Percentiles rank a stretch among this genome's conserved stretches.
These are phyloP conservation scores for Burhinus oedicnemus DNA, from an alignment of 2,113 vertebrate species.

Conservation along the genomic window DNA sequence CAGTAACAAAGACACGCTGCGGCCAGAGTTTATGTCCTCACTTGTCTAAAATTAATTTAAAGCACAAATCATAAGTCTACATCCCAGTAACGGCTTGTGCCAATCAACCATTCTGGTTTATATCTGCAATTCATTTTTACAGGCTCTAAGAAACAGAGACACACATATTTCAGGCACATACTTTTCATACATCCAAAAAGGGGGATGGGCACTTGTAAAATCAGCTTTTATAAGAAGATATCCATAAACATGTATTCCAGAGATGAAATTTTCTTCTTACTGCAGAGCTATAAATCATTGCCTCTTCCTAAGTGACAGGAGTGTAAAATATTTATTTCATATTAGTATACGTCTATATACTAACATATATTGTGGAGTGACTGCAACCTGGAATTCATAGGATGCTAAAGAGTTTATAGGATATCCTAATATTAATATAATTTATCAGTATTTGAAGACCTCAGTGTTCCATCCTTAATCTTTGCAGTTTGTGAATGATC, in stretches of 20 bases:
- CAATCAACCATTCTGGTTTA: neutral
- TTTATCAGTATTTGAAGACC: neutral
- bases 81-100: neutral
- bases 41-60: slow-evolving; percentile 9
- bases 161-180: neutral
- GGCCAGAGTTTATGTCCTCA: neutral
- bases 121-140: neutral
- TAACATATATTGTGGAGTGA: neutral
- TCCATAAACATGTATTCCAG: neutral
- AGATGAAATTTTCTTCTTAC: neutral
- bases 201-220: neutral
- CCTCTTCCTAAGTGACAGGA: neutral
- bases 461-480: neutral
- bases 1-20: neutral
- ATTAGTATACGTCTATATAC: neutral
- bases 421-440: slow-evolving; percentile 6
- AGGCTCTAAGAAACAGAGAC: neutral
- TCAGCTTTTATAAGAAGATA: slow-evolving; percentile 2
- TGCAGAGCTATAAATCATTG: neutral
- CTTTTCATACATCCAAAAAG: neutral
- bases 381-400: neutral
- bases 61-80: neutral
- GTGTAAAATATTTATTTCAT: slow-evolving; percentile 14
- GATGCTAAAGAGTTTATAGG: neutral
- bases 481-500: slow-evolving; percentile 1